These are phyloP conservation scores for Podargus strigoides DNA, from an alignment of 2,797 vertebrate genomes.

Conservation along the genomic window DNA sequence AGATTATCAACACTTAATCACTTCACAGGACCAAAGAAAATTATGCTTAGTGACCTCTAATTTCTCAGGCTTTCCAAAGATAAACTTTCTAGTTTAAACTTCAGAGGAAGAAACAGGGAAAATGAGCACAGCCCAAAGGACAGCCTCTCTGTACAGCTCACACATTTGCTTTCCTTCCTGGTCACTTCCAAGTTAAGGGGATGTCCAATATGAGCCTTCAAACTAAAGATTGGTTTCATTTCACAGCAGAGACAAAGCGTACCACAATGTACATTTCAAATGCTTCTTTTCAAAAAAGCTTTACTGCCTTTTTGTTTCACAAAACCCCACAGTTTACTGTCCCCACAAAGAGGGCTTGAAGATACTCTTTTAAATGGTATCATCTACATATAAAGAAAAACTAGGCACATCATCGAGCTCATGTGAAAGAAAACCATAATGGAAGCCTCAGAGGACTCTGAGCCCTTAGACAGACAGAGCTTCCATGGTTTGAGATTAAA, in stretches of 20 bases:
- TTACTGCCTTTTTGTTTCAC: not conserved
- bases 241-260: not conserved
- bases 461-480: not conserved
- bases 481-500: not conserved
- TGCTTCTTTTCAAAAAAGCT: not conserved
- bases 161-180: not conserved
- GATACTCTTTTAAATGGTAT: not conserved
- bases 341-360: not conserved
- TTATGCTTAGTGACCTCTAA: not conserved
- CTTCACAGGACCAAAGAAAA: not conserved
- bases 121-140: not conserved
- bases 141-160: not conserved
- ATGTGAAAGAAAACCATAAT: not conserved
- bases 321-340: not conserved
- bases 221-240: not conserved
- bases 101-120: not conserved
- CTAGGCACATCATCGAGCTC: not conserved
- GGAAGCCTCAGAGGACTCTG: not conserved
- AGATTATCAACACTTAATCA: not conserved
- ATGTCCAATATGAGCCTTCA: not conserved
- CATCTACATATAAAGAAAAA: not conserved
- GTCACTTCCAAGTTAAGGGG: not conserved
- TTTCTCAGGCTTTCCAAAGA: not conserved
- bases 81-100: not conserved
- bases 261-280: not conserved